Base-by-base conservation (phyloP, 2,797 vertebrate genomes). In the Kryptopterus vitreolus region DNA sequence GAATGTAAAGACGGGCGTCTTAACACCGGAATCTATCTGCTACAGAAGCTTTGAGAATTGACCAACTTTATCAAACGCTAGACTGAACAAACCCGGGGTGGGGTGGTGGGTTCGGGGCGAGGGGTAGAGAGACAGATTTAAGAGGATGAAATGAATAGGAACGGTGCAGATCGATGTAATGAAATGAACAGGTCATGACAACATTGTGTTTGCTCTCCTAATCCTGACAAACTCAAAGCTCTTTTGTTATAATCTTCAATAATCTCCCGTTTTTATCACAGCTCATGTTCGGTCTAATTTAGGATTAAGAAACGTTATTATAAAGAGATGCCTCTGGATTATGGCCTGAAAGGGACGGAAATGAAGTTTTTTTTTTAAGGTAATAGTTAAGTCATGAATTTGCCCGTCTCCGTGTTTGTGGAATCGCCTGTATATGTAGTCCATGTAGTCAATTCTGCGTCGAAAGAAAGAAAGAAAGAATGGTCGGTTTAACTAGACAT, bases 271-370 rank as follows among this genome's bases (percentile, higher is more conserved):
- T 87, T 90, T 87, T 86, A 43, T 81, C 83, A 85, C 79, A 88
- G 76, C 88, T 75, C 62, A 46, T 31, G 58, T 91, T 90, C 87
- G 87, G 89, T 91, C 91, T 88, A 92, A 92, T 92, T 92, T 91
- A 87, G 89, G 90, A 91, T 93, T 92, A 91, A 81, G 52, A 57
- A 87, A 87, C 53, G 82, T 88, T 86, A 89, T 90, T 89, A 83
- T 46, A 74, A 61, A 70, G 80, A 90, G 90, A 92, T 91, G 89
- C 92, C 92, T 92, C 91, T 90, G 87, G 90, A 92, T 93, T 92
- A 90, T 81, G 87, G 79, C 81, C 82, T 85, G 88, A 86, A 69
- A 82, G 84, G 82, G 86, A 8, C 9, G 24, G 11, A 55, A n/a
- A n/a, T 9, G 10, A 11, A 9, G 3, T 26, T 13, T 26, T 4